Conservation (phyloP, 2,888 invertebrate species). For the Leucophenga montana region DNA sequence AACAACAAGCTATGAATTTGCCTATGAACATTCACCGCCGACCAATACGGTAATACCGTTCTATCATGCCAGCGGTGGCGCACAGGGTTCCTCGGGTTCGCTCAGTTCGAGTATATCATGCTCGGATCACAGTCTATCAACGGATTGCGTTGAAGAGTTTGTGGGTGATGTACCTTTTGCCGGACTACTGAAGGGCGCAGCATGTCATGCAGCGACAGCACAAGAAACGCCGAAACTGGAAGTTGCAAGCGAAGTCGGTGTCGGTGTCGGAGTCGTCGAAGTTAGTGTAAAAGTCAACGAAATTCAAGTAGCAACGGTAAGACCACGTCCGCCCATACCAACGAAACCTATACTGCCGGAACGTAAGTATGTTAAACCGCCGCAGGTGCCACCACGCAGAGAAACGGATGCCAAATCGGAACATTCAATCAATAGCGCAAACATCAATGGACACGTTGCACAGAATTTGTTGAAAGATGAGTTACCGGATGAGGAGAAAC, state of each 20-base stretch:
- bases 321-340: slow-evolving; percentile 62
- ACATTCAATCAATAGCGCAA: slow-evolving; percentile 3
- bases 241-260: neutral
- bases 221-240: slow-evolving; percentile 74
- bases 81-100: slow-evolving; percentile 77
- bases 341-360: slow-evolving; percentile 61
- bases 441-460: slow-evolving; percentile 29
- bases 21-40: slow-evolving; percentile 49
- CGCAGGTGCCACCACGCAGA: slow-evolving; percentile 44
- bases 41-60: slow-evolving; percentile 64
- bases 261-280: slow-evolving; percentile 26
- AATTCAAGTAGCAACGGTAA: slow-evolving; percentile 28
- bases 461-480: slow-evolving; percentile 31
- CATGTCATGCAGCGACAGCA: slow-evolving; percentile 55
- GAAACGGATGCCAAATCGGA: slow-evolving; percentile 20
- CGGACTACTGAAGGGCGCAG: slow-evolving; percentile 89
- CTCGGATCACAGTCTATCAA: slow-evolving; percentile 83
- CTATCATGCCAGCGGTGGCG: slow-evolving; percentile 51
- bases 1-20: slow-evolving; percentile 60
- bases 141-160: slow-evolving; percentile 88
- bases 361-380: slow-evolving; percentile 57
- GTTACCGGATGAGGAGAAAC: slow-evolving; percentile 32
- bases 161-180: slow-evolving; percentile 87
- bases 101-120: slow-evolving; percentile 82
- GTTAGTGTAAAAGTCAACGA: neutral